A percentile compares a stretch with the other conserved stretches of the same genome.
phyloP scores from a whole-genome alignment of 2,797 vertebrate genomes.

The Oreochromis mossambicus region DNA sequence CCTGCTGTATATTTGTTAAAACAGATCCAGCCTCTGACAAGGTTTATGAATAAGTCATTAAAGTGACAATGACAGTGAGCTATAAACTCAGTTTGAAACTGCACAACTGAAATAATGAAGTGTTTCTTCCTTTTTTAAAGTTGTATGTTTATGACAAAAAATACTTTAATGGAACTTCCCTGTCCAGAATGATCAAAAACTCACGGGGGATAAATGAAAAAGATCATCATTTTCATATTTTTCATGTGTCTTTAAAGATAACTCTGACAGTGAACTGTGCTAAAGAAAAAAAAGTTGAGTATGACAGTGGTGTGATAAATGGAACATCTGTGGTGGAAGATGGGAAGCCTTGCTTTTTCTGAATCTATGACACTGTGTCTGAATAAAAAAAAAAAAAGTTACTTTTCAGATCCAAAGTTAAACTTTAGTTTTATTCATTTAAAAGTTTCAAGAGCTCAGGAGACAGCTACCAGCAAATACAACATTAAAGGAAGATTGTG shows the following conservation, averaged over 20 bases:
- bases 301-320: background rate
- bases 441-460: background rate
- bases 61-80: conserved; percentile 8
- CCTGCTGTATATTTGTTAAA: conserved; percentile 41
- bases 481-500: background rate
- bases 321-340: background rate
- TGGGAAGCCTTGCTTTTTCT: background rate
- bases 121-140: background rate
- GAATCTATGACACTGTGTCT: background rate
- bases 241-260: background rate
- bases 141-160: background rate
- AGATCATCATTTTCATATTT: background rate
- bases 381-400: background rate
- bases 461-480: background rate
- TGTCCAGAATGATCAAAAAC: conserved; percentile 7
- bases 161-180: conserved; percentile 2
- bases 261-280: background rate
- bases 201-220: background rate
- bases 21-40: conserved; percentile 26
- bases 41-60: conserved; percentile 58
- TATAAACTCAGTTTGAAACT: conserved; percentile 25
- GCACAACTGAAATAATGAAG: conserved; percentile 18
- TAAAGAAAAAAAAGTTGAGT: background rate
- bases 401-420: background rate
- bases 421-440: background rate